These are phyloP conservation scores for Marcusenius ussheri DNA, from an alignment of 2,113 vertebrate genomes.

Conservation along the genomic window DNA sequence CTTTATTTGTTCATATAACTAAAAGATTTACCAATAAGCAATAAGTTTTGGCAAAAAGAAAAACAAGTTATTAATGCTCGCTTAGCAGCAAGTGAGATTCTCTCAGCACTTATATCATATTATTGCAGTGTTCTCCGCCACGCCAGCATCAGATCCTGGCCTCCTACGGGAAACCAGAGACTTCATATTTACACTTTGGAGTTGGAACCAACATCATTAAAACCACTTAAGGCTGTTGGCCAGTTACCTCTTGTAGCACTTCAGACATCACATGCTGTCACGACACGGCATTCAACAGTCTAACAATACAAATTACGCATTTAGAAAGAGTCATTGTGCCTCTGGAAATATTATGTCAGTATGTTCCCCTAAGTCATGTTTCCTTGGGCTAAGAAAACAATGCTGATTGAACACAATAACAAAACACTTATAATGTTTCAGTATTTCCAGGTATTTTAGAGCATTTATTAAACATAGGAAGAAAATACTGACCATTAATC, in stretches of 20 bases:
- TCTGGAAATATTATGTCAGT: not conserved
- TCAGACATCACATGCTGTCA: not conserved
- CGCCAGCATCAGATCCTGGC: not conserved
- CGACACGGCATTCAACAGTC: not conserved
- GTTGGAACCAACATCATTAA: not conserved
- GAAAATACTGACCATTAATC: not conserved
- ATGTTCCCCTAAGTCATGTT: not conserved
- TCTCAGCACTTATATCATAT: not conserved
- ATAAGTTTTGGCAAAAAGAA: not conserved
- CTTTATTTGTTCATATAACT: not conserved
- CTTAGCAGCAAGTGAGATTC: not conserved
- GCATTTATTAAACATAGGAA: not conserved
- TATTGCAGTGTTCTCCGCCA: not conserved
- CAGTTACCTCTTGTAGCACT: not conserved
- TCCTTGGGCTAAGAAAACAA: not conserved
- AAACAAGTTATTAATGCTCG: not conserved
- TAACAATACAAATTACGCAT: not conserved
- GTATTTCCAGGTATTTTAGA: conserved; percentile 12
- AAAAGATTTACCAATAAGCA: not conserved
- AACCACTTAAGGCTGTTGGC: not conserved
- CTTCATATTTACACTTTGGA: not conserved
- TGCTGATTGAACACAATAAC: not conserved
- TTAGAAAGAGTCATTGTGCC: not conserved
- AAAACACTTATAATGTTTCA: not conserved
- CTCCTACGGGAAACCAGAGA: not conserved